These are phyloP conservation scores for Tetrao urogallus DNA, from an alignment of 2,113 vertebrate genomes.

Conservation along the genomic window DNA sequence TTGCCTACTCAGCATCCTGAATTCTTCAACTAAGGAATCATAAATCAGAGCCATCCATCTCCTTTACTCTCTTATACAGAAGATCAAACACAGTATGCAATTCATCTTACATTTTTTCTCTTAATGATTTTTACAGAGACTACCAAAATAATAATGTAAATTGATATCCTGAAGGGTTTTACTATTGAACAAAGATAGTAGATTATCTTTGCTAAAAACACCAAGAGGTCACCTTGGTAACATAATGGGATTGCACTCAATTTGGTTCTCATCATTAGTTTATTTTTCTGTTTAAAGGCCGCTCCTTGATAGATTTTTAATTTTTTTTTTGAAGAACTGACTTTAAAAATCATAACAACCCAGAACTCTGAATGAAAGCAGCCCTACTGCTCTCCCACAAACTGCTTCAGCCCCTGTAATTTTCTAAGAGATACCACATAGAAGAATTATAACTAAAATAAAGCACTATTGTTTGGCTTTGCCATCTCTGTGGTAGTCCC, in stretches of 20 bases:
- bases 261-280: background rate
- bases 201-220: background rate
- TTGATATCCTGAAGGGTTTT: background rate
- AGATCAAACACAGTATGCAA: background rate
- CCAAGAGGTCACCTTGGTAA: background rate
- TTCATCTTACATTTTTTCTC: background rate
- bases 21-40: background rate
- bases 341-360: background rate
- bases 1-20: conserved; percentile 25
- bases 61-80: background rate
- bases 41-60: background rate
- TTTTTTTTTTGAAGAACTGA: background rate
- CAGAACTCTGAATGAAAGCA: background rate
- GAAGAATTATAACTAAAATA: conserved; percentile 1
- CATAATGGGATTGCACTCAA: background rate
- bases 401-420: background rate
- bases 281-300: background rate
- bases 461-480: background rate
- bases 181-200: background rate
- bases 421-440: conserved; percentile 3
- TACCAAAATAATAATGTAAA: background rate
- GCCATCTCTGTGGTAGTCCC: background rate
- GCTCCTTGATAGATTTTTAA: background rate
- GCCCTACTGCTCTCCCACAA: background rate
- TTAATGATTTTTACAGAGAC: background rate